phyloP scores from a whole-genome alignment of 2,888 invertebrate genomes.

The Clostera curtula region DNA sequence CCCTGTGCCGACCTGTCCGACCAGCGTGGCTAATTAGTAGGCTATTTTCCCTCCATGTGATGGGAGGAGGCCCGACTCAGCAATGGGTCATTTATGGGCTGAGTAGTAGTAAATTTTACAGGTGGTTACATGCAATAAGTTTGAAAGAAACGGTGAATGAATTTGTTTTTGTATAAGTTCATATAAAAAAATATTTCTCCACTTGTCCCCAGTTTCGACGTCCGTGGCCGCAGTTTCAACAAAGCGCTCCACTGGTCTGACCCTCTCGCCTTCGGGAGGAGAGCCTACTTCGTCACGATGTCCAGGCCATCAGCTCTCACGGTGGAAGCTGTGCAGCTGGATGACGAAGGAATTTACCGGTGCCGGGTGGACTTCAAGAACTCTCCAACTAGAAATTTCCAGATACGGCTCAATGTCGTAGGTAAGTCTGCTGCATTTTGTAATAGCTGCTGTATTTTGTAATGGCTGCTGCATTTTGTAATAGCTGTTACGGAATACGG shows the following conservation, averaged over 20 bases:
- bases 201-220: conserved; percentile 81
- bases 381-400: conserved; percentile 90
- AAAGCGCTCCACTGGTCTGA: conserved; percentile 90
- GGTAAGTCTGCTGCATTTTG: conserved; percentile 75
- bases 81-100: too few relatives aligned
- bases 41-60: too few relatives aligned
- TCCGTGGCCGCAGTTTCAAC: conserved; percentile 85
- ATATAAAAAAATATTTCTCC: neutral
- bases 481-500: too few relatives aligned
- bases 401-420: conserved; percentile 90
- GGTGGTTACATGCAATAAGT: too few relatives aligned
- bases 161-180: neutral
- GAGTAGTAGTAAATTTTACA: too few relatives aligned
- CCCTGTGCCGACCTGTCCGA: too few relatives aligned
- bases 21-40: too few relatives aligned
- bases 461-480: too few relatives aligned
- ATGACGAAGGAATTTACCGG: conserved; percentile 89
- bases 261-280: conserved; percentile 84
- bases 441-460: too few relatives aligned
- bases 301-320: conserved; percentile 86
- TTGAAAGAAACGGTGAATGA: too few relatives aligned
- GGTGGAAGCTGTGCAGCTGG: conserved; percentile 87
- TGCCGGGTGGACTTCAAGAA: conserved; percentile 93
- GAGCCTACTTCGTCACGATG: conserved; percentile 89
- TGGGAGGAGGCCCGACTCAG: too few relatives aligned